Evolutionary conservation across 2,888 invertebrate genomes (phyloP).

Genomic region (Dastarcus helophoroides): DNA sequence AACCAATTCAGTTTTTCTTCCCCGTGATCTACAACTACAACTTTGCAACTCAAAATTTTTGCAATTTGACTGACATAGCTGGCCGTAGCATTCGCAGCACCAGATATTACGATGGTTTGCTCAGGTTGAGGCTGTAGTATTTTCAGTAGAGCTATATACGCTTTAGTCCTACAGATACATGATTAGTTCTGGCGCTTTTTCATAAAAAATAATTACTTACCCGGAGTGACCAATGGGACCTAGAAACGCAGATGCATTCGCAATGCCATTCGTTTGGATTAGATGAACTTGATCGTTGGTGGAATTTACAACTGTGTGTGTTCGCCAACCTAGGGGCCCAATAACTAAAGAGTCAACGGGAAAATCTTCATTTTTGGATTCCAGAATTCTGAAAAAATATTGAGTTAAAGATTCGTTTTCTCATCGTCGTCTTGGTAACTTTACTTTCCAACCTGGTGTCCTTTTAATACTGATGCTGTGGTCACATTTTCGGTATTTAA

Average conservation of each 20-base stretch:
- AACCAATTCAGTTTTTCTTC: conserved; percentile 58
- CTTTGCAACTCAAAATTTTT: conserved; percentile 56
- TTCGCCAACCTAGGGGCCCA: conserved; percentile 58
- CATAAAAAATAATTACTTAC: no score
- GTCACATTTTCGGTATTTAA: no score
- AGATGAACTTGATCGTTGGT: conserved; percentile 1
- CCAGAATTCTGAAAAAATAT: conserved; percentile 48
- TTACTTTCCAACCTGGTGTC: no score
- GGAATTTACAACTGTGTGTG: conserved; percentile 27
- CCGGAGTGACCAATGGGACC: no score
- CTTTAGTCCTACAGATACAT: conserved; percentile 62
- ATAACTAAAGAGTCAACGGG: conserved; percentile 53
- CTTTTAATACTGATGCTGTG: no score
- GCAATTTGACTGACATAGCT: conserved; percentile 69
- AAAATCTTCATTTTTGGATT: conserved; percentile 52
- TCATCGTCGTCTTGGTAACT: no score
- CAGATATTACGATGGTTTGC: conserved; percentile 60
- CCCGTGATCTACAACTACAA: conserved; percentile 60
- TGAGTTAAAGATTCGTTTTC: no score
- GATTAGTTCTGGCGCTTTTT: no score
- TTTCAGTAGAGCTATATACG: conserved; percentile 63
- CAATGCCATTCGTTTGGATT: no score
- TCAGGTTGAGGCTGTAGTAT: conserved; percentile 58
- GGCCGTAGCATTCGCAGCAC: conserved; percentile 71
- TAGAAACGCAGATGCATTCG: no score